Conservation (phyloP, 2,797 vertebrate species). For the Geotrypetes seraphini region DNA sequence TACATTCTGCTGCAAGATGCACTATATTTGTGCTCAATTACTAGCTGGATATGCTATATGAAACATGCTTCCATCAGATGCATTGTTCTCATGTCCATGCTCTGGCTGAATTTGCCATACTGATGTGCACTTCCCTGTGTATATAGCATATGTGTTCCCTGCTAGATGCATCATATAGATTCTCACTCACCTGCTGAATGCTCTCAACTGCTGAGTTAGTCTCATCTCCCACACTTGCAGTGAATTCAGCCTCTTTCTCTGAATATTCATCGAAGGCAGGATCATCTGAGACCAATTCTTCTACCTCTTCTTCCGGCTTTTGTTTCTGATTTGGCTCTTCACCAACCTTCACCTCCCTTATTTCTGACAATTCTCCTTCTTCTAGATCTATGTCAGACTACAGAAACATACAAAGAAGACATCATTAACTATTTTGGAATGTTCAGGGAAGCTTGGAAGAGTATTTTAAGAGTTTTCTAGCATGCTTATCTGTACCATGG, state of each 20-base stretch:
- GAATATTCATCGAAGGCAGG: constrained; percentile 67
- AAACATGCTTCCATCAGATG: too few species aligned
- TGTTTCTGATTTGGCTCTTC: constrained; percentile 63
- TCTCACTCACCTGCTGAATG: constrained; percentile 82
- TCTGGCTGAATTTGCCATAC: background rate
- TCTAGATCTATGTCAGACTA: constrained; percentile 74
- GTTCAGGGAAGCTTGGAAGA: too few species aligned
- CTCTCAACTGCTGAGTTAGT: constrained; percentile 92
- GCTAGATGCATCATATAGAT: background rate
- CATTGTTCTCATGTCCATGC: too few species aligned
- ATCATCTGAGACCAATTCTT: constrained; percentile 64
- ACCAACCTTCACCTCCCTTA: constrained; percentile 50
- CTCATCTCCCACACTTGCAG: constrained; percentile 66
- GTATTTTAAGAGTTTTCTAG: too few species aligned
- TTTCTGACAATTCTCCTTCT: constrained; percentile 58
- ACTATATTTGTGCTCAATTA: too few species aligned
- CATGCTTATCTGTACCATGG: too few species aligned
- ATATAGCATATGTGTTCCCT: too few species aligned
- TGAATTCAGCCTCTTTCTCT: constrained; percentile 61
- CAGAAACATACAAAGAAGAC: too few species aligned
- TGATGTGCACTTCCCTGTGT: background rate
- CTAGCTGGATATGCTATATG: too few species aligned
- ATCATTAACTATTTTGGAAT: too few species aligned
- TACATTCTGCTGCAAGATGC: too few species aligned
- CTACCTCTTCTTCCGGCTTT: constrained; percentile 49